Conservation (phyloP, 1,140 invertebrate species). For the Rhopalosiphum maidis region DNA sequence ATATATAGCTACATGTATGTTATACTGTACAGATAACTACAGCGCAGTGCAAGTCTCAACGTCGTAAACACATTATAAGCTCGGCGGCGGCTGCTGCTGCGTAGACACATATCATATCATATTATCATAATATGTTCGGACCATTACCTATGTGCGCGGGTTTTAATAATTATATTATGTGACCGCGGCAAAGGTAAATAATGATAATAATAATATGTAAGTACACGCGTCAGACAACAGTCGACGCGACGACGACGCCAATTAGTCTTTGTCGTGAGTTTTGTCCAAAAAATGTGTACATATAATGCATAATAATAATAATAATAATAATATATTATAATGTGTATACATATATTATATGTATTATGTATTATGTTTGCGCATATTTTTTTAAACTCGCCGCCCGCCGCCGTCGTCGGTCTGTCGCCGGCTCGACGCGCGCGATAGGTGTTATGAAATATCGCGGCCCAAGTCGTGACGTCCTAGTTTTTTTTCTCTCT, state of each 20-base stretch:
- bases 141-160: no score
- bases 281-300: not conserved
- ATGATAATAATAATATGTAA: not conserved
- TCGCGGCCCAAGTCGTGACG: slow-evolving; percentile 3
- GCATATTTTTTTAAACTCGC: not conserved
- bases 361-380: not conserved
- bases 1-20: not conserved
- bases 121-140: not conserved
- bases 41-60: not conserved
- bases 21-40: not conserved
- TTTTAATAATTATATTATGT: not conserved
- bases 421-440: slow-evolving; percentile 12
- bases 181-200: not conserved
- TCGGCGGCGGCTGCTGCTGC: not conserved
- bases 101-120: not conserved
- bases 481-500: slow-evolving; percentile 38
- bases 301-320: no score
- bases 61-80: not conserved
- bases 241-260: not conserved
- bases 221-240: not conserved
- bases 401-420: not conserved
- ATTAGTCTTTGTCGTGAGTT: slow-evolving; percentile 26
- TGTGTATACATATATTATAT: not conserved
- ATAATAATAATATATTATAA: no score
- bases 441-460: slow-evolving; percentile 45